Evolutionary conservation across 2,113 vertebrate species (phyloP).

Genomic region (Vulpes ferrilata): DNA sequence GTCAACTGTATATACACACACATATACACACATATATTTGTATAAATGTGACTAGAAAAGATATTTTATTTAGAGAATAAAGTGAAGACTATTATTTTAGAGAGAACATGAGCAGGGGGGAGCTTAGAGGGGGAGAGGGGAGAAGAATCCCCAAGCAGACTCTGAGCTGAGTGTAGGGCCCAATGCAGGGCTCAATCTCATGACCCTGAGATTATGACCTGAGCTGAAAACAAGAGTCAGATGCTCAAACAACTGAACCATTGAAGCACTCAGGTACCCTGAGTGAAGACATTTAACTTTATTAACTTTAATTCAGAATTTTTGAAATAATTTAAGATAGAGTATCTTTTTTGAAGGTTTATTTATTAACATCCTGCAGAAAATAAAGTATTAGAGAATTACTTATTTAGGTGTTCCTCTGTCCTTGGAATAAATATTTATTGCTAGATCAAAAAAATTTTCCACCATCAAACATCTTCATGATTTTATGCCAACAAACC

Average conservation of each 20-base stretch:
- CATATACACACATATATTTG: not conserved
- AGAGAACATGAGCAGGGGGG: not conserved
- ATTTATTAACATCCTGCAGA: not conserved
- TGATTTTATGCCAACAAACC: constrained; percentile 85
- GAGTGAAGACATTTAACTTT: not conserved
- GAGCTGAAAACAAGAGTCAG: not conserved
- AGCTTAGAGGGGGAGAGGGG: not conserved
- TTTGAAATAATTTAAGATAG: constrained; percentile 1
- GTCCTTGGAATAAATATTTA: not conserved
- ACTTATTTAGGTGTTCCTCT: not conserved
- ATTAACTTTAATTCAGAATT: not conserved
- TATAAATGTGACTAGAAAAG: not conserved
- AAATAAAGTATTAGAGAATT: not conserved
- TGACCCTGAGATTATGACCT: not conserved
- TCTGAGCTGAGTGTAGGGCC: not conserved
- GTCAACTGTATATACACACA: not conserved
- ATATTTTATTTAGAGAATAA: not conserved
- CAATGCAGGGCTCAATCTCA: not conserved
- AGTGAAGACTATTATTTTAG: not conserved
- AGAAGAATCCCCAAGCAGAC: not conserved
- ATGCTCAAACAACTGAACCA: not conserved
- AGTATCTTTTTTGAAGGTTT: not conserved
- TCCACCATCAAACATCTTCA: not conserved
- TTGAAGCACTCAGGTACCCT: not conserved
- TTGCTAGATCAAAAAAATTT: not conserved